Evolutionary conservation across 64 coral and sea anemone species (phyloP), one percentile per base, ranked within the genome.

Genomic region (Anthopleura sola): DNA sequence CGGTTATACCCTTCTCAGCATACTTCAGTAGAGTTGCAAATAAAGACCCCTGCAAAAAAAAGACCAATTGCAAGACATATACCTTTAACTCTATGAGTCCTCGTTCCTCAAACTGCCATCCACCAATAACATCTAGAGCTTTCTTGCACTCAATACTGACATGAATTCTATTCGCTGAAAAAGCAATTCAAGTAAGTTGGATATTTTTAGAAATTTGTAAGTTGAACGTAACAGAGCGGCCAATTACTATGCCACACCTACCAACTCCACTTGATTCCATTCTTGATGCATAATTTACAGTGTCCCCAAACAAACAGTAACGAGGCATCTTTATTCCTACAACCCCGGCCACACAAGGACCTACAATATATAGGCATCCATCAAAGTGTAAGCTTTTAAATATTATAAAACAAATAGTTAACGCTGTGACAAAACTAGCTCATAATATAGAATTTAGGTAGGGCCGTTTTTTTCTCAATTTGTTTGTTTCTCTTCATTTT

Each of bases 251-350:
- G 13, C 50, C 58, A 26, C 15, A 88, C 90, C 28, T 78, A 91
- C 90, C 90, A 38, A 91, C 47, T n/a, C 90, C 90, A 75, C 47
- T 82, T 21, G 90, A 91, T 34, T 91, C 90, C 90, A 91, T 91
- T 31, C 90, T 80, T 71, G 90, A 91, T 1, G 90, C 90, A 82
- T 91, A 91, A 23, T 91, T 91, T 2, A 91, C 90, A 36, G 90
- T 91, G 19, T 91, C 90, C 12, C 90, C 90, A 82, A 91, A 91
- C 15, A 91, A 87, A 87, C 90, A 91, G 33, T 91, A 91, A 13
- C 90, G 75, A 20, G 90, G 90, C 90, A 91, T 91, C 48, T 91
- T 91, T 5, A 82, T 50, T 3, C 90, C 90, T 23, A 91, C 90
- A 11, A 90, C 88, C 33, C 88, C 88, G 34, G 88, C 88, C 13